Evolutionary conservation across 2,888 invertebrate species (phyloP).

Genomic region (Stratiomys singularior): DNA sequence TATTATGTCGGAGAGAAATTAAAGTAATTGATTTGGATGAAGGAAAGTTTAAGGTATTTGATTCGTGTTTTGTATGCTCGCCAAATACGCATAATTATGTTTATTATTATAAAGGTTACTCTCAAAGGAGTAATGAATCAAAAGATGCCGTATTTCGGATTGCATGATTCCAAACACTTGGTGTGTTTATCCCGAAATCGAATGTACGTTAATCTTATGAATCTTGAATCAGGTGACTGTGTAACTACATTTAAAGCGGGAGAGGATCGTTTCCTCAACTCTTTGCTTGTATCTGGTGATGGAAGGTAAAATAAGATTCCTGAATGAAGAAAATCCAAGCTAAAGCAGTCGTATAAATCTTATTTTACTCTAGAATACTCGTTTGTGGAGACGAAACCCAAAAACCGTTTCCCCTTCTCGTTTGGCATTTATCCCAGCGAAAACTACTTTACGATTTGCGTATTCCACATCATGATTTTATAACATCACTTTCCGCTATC

Average conservation of each 20-base stretch:
- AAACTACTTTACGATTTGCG: conserved; percentile 87
- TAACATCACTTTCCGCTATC: conserved; percentile 84
- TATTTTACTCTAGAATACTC: conserved; percentile 70
- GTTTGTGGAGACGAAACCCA: conserved; percentile 94
- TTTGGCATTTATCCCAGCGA: conserved; percentile 86
- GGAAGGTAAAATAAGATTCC: conserved; percentile 71
- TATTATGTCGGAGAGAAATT: conserved; percentile 83
- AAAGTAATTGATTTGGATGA: conserved; percentile 82
- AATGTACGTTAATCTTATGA: conserved; percentile 91
- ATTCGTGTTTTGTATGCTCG: not conserved
- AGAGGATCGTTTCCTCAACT: conserved; percentile 89
- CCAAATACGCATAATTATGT: too few relatives aligned
- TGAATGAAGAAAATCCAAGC: not conserved
- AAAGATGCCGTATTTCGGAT: conserved; percentile 90
- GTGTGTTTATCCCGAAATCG: conserved; percentile 86
- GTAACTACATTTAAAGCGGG: conserved; percentile 87
- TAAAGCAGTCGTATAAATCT: not conserved
- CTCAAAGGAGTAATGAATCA: conserved; percentile 91
- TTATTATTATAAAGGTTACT: conserved; percentile 68
- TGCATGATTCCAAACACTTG: conserved; percentile 79
- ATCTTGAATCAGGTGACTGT: conserved; percentile 76
- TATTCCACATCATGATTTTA: conserved; percentile 89
- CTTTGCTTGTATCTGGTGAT: conserved; percentile 86
- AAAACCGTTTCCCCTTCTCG: conserved; percentile 88
- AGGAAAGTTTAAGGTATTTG: conserved; percentile 67